Evolutionary conservation across 1,140 invertebrate genomes (phyloP).

Genomic region (Protaetia brevitarsis): DNA sequence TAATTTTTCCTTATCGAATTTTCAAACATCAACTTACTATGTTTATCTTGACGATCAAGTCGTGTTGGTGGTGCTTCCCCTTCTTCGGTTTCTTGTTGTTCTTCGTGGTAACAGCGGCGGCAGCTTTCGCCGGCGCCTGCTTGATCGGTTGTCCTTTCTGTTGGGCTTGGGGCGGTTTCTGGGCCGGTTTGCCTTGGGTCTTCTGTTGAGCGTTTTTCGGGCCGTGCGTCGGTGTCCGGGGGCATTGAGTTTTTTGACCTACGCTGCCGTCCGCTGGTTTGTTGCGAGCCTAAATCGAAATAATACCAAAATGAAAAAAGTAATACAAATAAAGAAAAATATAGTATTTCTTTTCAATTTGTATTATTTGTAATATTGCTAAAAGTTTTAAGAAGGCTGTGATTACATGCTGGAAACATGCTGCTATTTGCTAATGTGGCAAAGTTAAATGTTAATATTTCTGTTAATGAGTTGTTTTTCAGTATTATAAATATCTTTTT

Average conservation of each 20-base stretch:
- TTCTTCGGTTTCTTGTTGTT: constrained; percentile 72
- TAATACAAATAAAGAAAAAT: no score
- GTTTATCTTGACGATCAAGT: constrained; percentile 78
- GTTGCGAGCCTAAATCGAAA: constrained; percentile 64
- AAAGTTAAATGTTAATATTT: no score
- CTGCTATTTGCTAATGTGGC: no score
- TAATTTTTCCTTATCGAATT: neutral
- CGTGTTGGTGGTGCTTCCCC: constrained; percentile 75
- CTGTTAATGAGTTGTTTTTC: no score
- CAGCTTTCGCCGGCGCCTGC: constrained; percentile 55
- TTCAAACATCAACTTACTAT: constrained; percentile 62
- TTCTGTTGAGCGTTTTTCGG: constrained; percentile 54
- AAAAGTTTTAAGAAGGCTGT: no score
- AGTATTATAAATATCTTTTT: no score
- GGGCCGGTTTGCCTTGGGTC: constrained; percentile 54
- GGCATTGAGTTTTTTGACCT: constrained; percentile 59
- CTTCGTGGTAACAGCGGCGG: constrained; percentile 58
- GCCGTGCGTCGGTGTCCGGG: constrained; percentile 56
- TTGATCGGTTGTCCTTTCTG: constrained; percentile 54
- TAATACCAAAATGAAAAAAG: neutral
- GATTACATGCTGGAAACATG: no score
- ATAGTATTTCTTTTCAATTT: no score
- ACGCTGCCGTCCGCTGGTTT: constrained; percentile 74
- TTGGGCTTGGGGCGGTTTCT: constrained; percentile 50
- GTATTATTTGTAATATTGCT: no score